These are phyloP conservation scores for Salmo trutta DNA, from an alignment of 2,797 vertebrate species.

Conservation along the genomic window DNA sequence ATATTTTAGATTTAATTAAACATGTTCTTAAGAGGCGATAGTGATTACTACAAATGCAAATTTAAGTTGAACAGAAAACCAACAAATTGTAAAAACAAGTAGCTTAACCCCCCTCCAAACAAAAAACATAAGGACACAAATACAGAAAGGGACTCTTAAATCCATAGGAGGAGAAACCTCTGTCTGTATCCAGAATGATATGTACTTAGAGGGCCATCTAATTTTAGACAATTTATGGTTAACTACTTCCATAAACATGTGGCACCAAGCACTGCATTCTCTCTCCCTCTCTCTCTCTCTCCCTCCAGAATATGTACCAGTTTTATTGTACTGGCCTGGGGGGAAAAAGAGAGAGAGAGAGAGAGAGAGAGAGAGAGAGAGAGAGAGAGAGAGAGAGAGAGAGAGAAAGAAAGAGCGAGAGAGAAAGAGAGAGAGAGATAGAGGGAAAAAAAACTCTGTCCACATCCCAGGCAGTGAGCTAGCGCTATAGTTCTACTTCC, in stretches of 20 bases:
- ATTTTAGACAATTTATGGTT: conserved; percentile 41
- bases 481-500: conserved; percentile 90
- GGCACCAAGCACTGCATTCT: conserved; percentile 30
- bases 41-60: neutral
- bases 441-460: conserved; percentile 62
- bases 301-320: conserved; percentile 28
- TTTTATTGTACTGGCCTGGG: conserved; percentile 46
- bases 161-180: neutral
- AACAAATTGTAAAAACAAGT: neutral
- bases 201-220: conserved; percentile 28
- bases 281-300: neutral
- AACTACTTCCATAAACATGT: conserved; percentile 48
- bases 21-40: neutral
- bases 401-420: conserved; percentile 31
- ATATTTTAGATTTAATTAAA: neutral
- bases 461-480: conserved; percentile 68
- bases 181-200: conserved; percentile 16
- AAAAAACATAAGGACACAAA: neutral
- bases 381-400: conserved; percentile 16
- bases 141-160: conserved; percentile 1
- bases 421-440: conserved; percentile 33
- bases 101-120: neutral
- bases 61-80: neutral
- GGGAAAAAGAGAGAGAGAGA: conserved; percentile 20
- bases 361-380: conserved; percentile 18